phyloP scores from a whole-genome alignment of 2,113 vertebrate genomes.

The Arvicanthis niloticus region DNA sequence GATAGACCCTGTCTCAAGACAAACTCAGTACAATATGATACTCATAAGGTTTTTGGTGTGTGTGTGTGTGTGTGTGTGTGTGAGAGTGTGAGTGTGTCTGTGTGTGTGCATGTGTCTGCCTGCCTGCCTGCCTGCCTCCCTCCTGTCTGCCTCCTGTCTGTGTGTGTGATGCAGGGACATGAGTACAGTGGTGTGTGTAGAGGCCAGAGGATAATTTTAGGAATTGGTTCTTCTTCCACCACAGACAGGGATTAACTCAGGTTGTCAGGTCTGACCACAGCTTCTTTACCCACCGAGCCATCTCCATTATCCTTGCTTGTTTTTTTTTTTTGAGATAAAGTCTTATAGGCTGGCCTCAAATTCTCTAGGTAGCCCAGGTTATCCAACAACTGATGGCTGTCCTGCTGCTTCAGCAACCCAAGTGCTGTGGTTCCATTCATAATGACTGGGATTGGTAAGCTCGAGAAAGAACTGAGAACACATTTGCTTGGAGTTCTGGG shows the following conservation, averaged over 20 bases:
- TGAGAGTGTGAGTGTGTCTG: no score
- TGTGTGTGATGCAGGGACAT: neutral
- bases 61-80: no score
- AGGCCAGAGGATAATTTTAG: neutral
- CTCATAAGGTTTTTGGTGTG: neutral
- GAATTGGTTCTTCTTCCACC: neutral
- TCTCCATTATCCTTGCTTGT: neutral
- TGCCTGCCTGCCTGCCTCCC: neutral
- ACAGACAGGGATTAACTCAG: neutral
- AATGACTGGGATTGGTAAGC: neutral
- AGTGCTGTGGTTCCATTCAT: neutral
- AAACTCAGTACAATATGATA: neutral
- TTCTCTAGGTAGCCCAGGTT: no score
- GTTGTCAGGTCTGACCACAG: neutral
- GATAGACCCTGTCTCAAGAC: neutral
- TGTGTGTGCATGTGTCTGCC: neutral
- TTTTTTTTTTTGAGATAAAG: neutral
- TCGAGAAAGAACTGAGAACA: slow-evolving; percentile 46
- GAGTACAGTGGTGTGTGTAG: neutral
- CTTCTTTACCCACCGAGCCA: neutral
- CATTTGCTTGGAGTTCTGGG: slow-evolving; percentile 53
- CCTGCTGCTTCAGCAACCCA: neutral
- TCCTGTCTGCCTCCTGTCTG: no score
- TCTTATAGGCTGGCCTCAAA: neutral
- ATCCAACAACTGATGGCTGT: neutral